Conservation (phyloP, 1,140 invertebrate species). For the Vollenhovia emeryi region DNA sequence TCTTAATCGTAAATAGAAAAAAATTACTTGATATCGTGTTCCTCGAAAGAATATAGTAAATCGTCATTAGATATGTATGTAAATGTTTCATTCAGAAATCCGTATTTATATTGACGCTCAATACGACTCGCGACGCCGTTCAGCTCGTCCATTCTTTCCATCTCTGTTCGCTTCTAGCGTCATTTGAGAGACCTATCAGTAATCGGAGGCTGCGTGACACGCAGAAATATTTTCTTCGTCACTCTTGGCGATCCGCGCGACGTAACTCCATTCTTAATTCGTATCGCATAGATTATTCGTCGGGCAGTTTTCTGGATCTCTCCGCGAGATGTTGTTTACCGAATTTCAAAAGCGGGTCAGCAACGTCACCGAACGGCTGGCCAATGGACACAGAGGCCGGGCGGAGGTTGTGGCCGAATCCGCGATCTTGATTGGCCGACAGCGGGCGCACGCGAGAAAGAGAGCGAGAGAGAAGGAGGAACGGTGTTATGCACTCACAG, state of each 20-base stretch:
- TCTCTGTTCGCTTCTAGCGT: background rate
- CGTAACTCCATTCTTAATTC: background rate
- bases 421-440: background rate
- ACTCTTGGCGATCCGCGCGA: background rate
- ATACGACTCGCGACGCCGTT: background rate
- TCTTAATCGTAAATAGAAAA: no score
- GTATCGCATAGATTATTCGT: background rate
- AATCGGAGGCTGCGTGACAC: background rate
- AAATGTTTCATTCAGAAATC: background rate
- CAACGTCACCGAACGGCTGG: slow-evolving; percentile 6
- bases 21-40: background rate
- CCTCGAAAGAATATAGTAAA: background rate
- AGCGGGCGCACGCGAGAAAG: background rate
- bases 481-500: background rate
- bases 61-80: background rate
- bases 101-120: background rate
- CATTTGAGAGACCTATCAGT: no score
- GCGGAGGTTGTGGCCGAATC: slow-evolving; percentile 4
- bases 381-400: slow-evolving; percentile 8
- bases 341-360: slow-evolving; percentile 45
- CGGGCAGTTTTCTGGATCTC: background rate
- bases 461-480: no score
- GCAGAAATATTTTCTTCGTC: background rate
- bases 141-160: background rate
- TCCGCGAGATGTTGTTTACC: slow-evolving; percentile 40